Percentiles rank a stretch among this genome's conserved stretches.
Evolutionary conservation across 2,797 vertebrate species (phyloP).

Genomic region (Myiothlypis coronata): DNA sequence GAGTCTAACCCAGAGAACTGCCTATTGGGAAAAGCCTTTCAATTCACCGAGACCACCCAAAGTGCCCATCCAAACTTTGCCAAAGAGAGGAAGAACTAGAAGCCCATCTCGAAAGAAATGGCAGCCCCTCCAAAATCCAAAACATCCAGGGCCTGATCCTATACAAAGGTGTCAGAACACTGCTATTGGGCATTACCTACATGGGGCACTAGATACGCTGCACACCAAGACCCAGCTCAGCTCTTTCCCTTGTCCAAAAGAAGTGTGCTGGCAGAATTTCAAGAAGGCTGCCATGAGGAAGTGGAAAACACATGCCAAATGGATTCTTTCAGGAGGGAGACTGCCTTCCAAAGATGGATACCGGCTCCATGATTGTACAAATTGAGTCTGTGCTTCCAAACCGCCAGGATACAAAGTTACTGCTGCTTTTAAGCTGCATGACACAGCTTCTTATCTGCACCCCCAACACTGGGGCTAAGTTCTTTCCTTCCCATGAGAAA

Average conservation of each 20-base stretch:
- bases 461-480: not conserved
- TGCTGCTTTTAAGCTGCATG: not conserved
- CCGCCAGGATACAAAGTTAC: not conserved
- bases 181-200: not conserved
- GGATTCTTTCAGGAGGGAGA: not conserved
- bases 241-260: not conserved
- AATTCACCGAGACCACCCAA: not conserved
- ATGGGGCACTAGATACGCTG: fast-evolving
- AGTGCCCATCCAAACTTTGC: not conserved
- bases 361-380: not conserved
- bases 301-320: not conserved
- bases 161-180: not conserved
- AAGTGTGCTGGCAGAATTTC: not conserved
- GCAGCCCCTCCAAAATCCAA: not conserved
- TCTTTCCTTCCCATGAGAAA: not conserved
- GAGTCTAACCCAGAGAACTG: not conserved
- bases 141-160: not conserved
- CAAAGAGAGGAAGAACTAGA: not conserved
- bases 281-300: not conserved
- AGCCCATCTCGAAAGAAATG: not conserved
- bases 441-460: not conserved
- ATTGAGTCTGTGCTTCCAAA: not conserved
- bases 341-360: not conserved
- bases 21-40: not conserved
- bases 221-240: not conserved